Evolutionary conservation across 2,113 vertebrate genomes (phyloP).

Genomic region (Nycticebus coucang): DNA sequence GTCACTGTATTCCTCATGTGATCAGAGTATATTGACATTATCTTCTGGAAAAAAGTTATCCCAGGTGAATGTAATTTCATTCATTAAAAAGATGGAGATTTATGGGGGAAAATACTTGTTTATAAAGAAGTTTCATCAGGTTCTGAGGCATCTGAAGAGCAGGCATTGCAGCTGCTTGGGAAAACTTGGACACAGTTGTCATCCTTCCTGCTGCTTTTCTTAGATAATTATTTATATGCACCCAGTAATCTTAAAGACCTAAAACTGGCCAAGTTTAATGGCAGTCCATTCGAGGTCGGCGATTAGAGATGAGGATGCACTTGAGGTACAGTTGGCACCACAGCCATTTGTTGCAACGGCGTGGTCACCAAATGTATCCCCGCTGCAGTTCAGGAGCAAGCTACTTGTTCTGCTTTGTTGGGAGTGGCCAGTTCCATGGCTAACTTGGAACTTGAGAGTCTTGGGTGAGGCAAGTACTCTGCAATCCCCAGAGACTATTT

Average conservation of each 20-base stretch:
- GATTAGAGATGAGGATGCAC: not conserved
- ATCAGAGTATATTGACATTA: not conserved
- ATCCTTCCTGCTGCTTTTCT: not conserved
- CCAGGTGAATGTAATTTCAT: not conserved
- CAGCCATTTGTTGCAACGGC: not conserved
- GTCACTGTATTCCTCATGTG: not conserved
- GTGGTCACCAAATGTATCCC: not conserved
- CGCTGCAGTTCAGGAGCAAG: not conserved
- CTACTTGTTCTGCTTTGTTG: not conserved
- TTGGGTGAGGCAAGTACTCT: not conserved
- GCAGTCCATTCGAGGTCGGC: not conserved
- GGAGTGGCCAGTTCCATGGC: not conserved
- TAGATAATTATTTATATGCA: not conserved
- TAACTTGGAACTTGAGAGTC: not conserved
- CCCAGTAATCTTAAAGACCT: not conserved
- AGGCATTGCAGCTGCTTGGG: not conserved
- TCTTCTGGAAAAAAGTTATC: not conserved
- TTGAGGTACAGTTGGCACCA: not conserved
- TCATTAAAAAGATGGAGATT: not conserved
- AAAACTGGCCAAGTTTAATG: not conserved
- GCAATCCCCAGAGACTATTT: not conserved
- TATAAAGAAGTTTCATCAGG: not conserved
- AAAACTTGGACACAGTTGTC: not conserved
- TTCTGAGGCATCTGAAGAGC: conserved; percentile 13
- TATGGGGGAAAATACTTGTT: not conserved